phyloP scores from a whole-genome alignment of 1,140 invertebrate genomes.

The Pemphigus obesinymphae region DNA sequence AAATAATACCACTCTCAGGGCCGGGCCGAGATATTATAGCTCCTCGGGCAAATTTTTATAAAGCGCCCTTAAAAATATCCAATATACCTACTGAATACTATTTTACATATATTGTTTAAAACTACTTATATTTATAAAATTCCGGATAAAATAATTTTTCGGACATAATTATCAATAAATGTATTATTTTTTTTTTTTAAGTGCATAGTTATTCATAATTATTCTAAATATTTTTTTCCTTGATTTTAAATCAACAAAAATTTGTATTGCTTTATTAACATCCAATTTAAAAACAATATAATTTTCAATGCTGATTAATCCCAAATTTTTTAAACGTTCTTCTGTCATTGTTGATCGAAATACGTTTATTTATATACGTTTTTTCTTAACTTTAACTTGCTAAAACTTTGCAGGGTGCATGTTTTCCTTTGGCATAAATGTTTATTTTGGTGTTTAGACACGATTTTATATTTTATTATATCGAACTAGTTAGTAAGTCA shows the following conservation, averaged over 20 bases:
- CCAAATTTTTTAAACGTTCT: background rate
- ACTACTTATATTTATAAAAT: background rate
- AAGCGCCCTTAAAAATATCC: background rate
- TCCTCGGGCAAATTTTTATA: background rate
- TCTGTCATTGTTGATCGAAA: background rate
- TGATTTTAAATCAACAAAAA: too few species aligned
- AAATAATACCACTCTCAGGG: too few species aligned
- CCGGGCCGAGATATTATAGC: background rate
- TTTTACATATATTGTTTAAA: background rate
- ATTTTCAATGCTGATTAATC: background rate
- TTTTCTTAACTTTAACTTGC: too few species aligned
- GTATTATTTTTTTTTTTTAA: too few species aligned
- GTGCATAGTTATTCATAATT: background rate
- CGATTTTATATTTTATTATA: too few species aligned
- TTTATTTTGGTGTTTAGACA: too few species aligned
- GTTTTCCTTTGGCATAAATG: too few species aligned
- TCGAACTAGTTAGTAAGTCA: too few species aligned
- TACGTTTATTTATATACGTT: too few species aligned
- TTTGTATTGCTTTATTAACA: background rate
- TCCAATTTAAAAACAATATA: background rate
- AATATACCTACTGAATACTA: too few species aligned
- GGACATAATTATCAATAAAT: too few species aligned
- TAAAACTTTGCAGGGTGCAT: too few species aligned
- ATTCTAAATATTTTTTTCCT: background rate
- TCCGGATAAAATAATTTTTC: background rate